phyloP scores from a whole-genome alignment of 2,797 vertebrate genomes.

The Peromyscus eremicus region DNA sequence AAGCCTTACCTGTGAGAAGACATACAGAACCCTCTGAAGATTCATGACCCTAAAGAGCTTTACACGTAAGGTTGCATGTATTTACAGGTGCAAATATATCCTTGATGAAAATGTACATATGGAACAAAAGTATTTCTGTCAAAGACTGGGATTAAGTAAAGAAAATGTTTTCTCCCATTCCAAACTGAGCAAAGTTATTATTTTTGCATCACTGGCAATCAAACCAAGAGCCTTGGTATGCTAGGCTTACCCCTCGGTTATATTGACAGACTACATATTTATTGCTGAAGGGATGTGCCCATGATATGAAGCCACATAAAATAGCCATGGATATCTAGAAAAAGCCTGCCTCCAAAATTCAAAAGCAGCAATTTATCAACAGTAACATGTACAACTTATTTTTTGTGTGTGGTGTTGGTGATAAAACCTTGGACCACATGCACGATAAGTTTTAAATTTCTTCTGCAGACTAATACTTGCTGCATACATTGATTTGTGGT shows the following conservation, averaged over 20 bases:
- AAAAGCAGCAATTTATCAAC: neutral
- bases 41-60: neutral
- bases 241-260: neutral
- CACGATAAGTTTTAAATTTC: neutral
- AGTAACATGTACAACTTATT: neutral
- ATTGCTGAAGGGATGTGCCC: neutral
- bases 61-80: neutral
- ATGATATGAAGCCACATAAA: neutral
- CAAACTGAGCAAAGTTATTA: neutral
- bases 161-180: neutral
- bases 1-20: neutral
- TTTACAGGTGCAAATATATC: neutral
- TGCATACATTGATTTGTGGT: neutral
- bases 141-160: neutral
- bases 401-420: neutral
- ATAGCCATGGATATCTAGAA: neutral
- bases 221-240: neutral
- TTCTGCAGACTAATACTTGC: neutral
- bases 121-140: neutral
- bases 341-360: neutral
- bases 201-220: neutral
- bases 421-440: neutral
- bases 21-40: neutral
- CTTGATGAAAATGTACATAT: too few relatives aligned
- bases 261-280: neutral